These are phyloP conservation scores for Ancistrus triradiatus DNA, from an alignment of 2,113 vertebrate species.

Conservation along the genomic window DNA sequence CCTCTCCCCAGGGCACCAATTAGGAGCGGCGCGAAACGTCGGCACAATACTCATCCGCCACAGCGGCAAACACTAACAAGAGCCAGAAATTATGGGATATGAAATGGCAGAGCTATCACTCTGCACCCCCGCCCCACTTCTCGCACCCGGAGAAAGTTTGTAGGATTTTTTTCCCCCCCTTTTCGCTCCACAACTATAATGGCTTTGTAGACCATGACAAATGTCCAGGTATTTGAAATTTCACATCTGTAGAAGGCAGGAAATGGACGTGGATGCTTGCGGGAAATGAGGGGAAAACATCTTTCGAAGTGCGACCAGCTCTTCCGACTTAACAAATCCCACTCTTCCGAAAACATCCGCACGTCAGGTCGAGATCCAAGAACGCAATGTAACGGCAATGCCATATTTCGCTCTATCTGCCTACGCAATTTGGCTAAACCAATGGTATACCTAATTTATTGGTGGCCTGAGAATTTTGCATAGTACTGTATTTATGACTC, in stretches of 20 bases:
- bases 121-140: neutral
- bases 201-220: conserved; percentile 71
- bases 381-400: too few relatives aligned
- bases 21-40: conserved; percentile 49
- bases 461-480: too few relatives aligned
- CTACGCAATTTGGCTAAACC: too few relatives aligned
- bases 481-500: too few relatives aligned
- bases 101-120: conserved; percentile 43
- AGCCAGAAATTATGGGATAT: conserved; percentile 53
- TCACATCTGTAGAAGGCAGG: conserved; percentile 72
- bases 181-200: conserved; percentile 61
- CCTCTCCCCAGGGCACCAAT: conserved; percentile 48
- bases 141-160: conserved; percentile 42
- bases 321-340: conserved; percentile 50
- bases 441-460: too few relatives aligned
- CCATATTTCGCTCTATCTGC: too few relatives aligned
- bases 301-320: conserved; percentile 57
- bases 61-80: conserved; percentile 50
- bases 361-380: neutral
- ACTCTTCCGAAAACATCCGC: neutral
- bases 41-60: conserved; percentile 48
- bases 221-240: conserved; percentile 73
- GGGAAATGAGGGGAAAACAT: conserved; percentile 64
- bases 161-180: conserved; percentile 9
- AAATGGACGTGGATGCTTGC: conserved; percentile 67